Percentiles rank a stretch among this genome's conserved stretches.
phyloP scores from a whole-genome alignment of 35 echinoderm and acorn worm species.

The Heliocidaris tuberculata region DNA sequence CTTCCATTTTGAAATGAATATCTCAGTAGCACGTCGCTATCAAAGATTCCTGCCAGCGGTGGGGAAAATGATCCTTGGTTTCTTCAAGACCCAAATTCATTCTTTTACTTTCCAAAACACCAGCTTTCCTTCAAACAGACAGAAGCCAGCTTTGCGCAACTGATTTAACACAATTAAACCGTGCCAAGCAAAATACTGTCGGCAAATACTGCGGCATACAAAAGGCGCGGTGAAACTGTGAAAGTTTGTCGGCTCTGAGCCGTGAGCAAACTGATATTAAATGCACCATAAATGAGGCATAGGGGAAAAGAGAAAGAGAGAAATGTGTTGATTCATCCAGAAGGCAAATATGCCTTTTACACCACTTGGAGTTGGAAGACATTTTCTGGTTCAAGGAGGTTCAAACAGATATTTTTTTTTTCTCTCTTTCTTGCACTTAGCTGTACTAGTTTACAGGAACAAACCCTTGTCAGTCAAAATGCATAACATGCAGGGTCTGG shows the following conservation, averaged over 20 bases:
- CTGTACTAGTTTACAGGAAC: neutral
- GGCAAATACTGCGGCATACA: neutral
- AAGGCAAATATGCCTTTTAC: slow-evolving; percentile 11
- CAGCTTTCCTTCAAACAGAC: slow-evolving; percentile 3
- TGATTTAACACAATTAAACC: slow-evolving; percentile 5
- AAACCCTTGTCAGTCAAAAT: too few species aligned
- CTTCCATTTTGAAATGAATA: neutral
- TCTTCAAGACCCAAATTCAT: neutral
- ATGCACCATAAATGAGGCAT: neutral
- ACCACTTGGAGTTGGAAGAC: neutral
- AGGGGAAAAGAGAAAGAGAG: neutral
- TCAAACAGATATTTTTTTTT: neutral
- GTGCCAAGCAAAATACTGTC: neutral
- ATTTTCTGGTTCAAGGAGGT: slow-evolving; percentile 16
- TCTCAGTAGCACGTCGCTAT: neutral
- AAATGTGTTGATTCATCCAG: neutral
- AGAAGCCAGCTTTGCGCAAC: slow-evolving; percentile 14
- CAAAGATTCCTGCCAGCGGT: neutral
- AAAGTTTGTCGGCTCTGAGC: neutral
- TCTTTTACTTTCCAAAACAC: neutral
- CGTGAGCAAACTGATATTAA: slow-evolving; percentile 11
- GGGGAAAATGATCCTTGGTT: neutral
- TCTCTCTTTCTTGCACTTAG: neutral
- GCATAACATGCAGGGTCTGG: too few species aligned
- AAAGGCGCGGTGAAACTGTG: neutral